Base-by-base conservation (phyloP, 2,113 vertebrate genomes). In the Syngnathus scovelli region DNA sequence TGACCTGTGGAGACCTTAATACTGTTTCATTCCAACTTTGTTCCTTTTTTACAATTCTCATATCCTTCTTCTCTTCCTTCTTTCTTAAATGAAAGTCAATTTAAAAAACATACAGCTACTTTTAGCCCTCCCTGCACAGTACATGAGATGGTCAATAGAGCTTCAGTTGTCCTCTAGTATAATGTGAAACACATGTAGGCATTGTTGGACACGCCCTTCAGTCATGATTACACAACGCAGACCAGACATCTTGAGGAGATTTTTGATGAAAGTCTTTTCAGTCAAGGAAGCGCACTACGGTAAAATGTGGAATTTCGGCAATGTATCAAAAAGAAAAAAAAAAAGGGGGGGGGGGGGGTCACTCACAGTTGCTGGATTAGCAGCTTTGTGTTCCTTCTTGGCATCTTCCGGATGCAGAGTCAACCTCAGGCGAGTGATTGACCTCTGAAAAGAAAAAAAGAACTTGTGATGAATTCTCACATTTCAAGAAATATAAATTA, bases 381-480 rank as follows among this genome's bases (percentile, higher is more conserved):
- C 85, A 0, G 62, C 87, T 74, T 84, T 87, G 33, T 71, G 64
- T 64, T 85, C 88, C 68, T 92, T 84, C 64, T 90, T 88, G 11
- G 82, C 83, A 63, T 91, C 90, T 66, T 92, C 94, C 0, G 93
- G 86, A 8, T 94, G 94, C 1, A 98, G 87, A 0, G 95, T 99
- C 48, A 99, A 89, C 63, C 97, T 92, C 7, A 99, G 88, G 60
- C 94, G 92, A 46, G 91, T 92, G 77, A 95, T 89, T 36, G 90
- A 90, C 73, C 94, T 92, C 97, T 99, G 83, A 43, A 76, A 69
- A 82, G 72, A 78, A 73, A 66, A 78, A 58, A 78, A 78, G 79
- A 64, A 73, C n/a, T 8, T 23, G 23, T 5, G 12, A 13, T 27
- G 23, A 33, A 56, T 15, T 12, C 13, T 27, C 54, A 33, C 52